A percentile compares a stretch with the other conserved stretches of the same genome.
phyloP scores from a whole-genome alignment of 2,797 vertebrate genomes.

The Chloroceryle amazona region DNA sequence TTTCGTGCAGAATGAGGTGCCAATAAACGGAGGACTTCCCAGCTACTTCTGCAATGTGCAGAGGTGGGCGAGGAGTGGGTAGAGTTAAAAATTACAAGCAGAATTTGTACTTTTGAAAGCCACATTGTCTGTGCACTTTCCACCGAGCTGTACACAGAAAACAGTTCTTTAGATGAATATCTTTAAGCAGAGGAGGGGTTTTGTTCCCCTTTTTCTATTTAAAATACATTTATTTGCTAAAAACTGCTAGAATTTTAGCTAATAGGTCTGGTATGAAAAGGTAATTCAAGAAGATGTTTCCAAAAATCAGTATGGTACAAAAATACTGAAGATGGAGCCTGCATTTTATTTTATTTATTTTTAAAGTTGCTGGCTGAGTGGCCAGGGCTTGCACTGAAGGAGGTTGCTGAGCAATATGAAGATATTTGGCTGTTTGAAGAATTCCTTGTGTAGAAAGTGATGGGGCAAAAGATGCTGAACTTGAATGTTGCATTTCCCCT shows the following conservation, averaged over 20 bases:
- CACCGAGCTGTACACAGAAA: not conserved
- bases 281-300: not conserved
- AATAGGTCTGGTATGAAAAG: not conserved
- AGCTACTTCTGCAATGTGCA: not conserved
- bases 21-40: not conserved
- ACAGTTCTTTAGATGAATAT: fast-evolving
- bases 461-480: not conserved
- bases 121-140: not conserved
- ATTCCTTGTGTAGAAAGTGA: not conserved
- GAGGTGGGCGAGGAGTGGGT: not conserved
- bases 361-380: not conserved
- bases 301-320: not conserved
- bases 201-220: not conserved
- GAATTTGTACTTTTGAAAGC: not conserved
- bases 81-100: not conserved
- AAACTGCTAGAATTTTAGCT: not conserved
- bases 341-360: not conserved
- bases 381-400: not conserved
- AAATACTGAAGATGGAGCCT: not conserved
- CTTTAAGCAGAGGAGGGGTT: not conserved
- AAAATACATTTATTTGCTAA: not conserved
- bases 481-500: fast-evolving
- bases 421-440: not conserved
- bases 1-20: not conserved
- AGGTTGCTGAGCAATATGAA: not conserved